Evolutionary conservation across 1,140 invertebrate genomes (phyloP).

Genomic region (Microvelia longipes): DNA sequence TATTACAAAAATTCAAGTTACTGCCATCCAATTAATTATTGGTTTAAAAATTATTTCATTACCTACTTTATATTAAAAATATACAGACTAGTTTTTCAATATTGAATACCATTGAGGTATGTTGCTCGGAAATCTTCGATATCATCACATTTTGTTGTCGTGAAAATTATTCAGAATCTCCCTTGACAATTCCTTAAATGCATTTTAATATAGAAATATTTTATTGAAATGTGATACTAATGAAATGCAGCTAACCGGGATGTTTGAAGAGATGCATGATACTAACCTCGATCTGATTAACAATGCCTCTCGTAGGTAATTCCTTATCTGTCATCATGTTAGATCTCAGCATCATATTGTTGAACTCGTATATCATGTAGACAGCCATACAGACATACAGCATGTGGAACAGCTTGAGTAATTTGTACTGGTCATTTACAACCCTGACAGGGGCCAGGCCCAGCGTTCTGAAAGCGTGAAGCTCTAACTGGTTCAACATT

Average conservation of each 20-base stretch:
- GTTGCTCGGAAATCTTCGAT: neutral
- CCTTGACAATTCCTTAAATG: neutral
- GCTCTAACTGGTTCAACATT: neutral
- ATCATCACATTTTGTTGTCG: neutral
- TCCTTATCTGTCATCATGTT: neutral
- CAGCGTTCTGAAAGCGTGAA: neutral
- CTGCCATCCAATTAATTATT: too few species aligned
- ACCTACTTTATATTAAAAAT: too few species aligned
- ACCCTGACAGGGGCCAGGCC: neutral
- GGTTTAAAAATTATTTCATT: too few species aligned
- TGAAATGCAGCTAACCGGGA: too few species aligned
- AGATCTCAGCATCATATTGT: neutral
- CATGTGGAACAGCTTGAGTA: neutral
- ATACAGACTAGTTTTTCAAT: too few species aligned
- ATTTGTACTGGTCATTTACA: neutral
- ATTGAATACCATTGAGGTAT: neutral
- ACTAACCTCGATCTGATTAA: neutral
- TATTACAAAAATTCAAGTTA: too few species aligned
- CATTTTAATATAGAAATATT: neutral
- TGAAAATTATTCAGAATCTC: too few species aligned
- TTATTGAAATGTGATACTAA: too few species aligned
- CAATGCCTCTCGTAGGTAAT: neutral
- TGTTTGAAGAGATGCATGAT: neutral
- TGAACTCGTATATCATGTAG: neutral
- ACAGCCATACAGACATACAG: neutral